phyloP scores from a whole-genome alignment of 23 tunicate species.

The Trididemnum miniatum region DNA sequence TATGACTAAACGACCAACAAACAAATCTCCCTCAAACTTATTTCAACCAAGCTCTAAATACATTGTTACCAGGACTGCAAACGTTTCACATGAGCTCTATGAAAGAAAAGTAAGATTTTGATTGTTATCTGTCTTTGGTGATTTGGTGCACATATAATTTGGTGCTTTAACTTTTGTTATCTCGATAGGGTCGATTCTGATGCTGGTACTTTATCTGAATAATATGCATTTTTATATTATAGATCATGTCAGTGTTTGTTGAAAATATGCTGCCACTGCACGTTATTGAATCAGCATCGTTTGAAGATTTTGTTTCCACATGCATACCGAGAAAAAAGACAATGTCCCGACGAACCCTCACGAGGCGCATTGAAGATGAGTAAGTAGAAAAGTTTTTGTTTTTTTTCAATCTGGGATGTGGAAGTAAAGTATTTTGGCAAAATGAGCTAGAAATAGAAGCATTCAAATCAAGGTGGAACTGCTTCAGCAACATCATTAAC shows the following conservation, averaged over 20 bases:
- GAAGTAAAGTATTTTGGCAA: too few species aligned
- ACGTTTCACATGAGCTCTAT: conserved; percentile 2
- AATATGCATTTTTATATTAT: too few species aligned
- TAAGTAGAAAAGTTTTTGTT: neutral
- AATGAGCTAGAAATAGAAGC: too few species aligned
- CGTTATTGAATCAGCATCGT: conserved; percentile 13
- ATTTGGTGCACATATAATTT: too few species aligned
- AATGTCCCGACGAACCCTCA: conserved; percentile 5
- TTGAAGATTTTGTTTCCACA: conserved; percentile 5
- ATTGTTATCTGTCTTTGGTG: too few species aligned
- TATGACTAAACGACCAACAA: neutral
- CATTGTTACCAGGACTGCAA: neutral
- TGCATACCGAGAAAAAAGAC: conserved; percentile 21
- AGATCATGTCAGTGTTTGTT: neutral
- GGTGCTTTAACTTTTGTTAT: too few species aligned
- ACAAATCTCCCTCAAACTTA: neutral
- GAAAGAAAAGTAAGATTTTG: conserved; percentile 25
- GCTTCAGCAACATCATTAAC: too few species aligned
- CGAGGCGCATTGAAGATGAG: conserved; percentile 4
- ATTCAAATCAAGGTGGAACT: too few species aligned
- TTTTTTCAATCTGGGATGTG: too few species aligned
- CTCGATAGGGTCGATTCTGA: too few species aligned
- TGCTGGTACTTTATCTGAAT: too few species aligned
- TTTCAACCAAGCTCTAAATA: conserved; percentile 1
- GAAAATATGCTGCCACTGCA: conserved; percentile 12